phyloP scores from a whole-genome alignment of 2,797 vertebrate species.

The Anguilla anguilla region DNA sequence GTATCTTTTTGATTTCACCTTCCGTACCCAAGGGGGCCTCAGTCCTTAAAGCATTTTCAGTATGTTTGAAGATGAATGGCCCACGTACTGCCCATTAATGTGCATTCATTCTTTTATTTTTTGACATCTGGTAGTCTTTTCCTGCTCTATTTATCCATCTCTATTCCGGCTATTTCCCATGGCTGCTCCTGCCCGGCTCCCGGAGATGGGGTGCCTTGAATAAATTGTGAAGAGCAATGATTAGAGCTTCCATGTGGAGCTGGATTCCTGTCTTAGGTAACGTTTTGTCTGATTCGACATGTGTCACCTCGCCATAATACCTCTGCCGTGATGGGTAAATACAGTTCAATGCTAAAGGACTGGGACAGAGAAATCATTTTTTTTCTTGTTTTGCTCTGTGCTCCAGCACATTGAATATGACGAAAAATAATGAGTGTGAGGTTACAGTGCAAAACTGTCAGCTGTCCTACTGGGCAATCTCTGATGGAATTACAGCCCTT shows the following conservation, averaged over 20 bases:
- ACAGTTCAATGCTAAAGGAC: neutral
- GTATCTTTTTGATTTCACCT: neutral
- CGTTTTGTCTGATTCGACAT: constrained; percentile 14
- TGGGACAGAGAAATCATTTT: neutral
- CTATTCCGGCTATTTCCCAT: neutral
- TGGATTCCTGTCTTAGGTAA: neutral
- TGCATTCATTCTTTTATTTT: constrained; percentile 1
- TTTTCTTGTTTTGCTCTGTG: too few relatives aligned
- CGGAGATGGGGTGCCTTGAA: neutral
- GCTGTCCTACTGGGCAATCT: too few relatives aligned
- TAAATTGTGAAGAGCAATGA: neutral
- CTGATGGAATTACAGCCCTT: too few relatives aligned
- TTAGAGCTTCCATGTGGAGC: neutral
- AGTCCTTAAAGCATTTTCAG: neutral
- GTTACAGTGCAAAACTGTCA: too few relatives aligned
- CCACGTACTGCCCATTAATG: neutral
- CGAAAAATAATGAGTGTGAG: too few relatives aligned
- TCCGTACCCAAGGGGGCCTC: neutral
- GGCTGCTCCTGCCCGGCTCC: neutral
- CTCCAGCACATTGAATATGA: too few relatives aligned
- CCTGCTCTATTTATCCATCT: neutral
- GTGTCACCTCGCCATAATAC: neutral
- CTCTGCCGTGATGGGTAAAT: neutral
- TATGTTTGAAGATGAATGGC: neutral
- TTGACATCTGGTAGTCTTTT: constrained; percentile 10